Evolutionary conservation across 2,113 vertebrate species (phyloP).

Genomic region (Cheirogaleus medius): DNA sequence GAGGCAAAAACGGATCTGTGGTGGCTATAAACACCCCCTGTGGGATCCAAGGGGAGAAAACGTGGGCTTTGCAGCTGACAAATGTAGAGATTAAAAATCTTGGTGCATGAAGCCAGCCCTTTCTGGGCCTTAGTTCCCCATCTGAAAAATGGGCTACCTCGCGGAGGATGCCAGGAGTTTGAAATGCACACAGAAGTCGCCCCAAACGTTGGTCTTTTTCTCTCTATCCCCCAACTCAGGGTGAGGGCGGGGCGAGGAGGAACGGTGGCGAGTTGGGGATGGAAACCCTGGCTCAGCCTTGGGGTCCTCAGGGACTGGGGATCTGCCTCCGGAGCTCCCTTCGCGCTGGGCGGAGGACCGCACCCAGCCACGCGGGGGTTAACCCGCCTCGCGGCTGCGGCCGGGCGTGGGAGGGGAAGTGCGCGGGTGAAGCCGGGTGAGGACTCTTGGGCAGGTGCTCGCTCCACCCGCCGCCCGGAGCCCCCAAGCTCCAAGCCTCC

Average conservation of each 20-base stretch:
- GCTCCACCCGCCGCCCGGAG: neutral
- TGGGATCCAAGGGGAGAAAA: no score
- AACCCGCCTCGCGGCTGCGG: neutral
- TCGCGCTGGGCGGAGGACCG: neutral
- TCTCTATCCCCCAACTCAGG: no score
- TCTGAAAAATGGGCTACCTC: neutral
- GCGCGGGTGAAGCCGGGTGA: neutral
- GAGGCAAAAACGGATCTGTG: neutral
- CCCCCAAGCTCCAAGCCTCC: no score
- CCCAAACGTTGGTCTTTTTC: neutral
- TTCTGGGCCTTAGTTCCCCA: neutral
- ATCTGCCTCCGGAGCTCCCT: neutral
- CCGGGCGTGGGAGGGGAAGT: neutral
- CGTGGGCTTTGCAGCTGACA: neutral
- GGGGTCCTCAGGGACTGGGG: neutral
- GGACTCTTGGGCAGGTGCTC: neutral
- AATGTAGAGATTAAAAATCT: neutral
- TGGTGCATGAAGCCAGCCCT: neutral
- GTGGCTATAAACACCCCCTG: neutral
- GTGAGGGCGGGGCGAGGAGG: neutral
- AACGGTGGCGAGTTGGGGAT: rapidly evolving
- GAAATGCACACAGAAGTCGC: neutral
- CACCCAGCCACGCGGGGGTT: neutral
- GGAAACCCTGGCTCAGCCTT: neutral
- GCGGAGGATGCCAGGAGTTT: neutral